Evolutionary conservation across 2,797 vertebrate genomes (phyloP).

Genomic region (Iguana delicatissima): DNA sequence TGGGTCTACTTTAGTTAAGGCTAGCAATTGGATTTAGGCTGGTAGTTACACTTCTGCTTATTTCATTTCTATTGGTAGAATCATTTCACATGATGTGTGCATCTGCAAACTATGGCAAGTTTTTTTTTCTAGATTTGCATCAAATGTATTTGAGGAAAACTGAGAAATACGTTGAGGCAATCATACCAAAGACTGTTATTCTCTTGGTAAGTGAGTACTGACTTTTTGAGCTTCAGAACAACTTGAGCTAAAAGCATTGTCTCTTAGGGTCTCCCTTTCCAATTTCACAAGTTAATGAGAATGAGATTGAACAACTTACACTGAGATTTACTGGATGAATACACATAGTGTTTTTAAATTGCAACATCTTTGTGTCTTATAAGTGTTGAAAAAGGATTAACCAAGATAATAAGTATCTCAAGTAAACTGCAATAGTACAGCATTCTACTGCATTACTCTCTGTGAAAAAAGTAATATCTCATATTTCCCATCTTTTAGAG

Average conservation of each 20-base stretch:
- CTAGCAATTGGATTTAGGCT: too few relatives aligned
- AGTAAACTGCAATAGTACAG: neutral
- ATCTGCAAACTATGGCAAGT: neutral
- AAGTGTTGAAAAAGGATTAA: neutral
- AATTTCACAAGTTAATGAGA: constrained; percentile 4
- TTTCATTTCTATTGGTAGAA: neutral
- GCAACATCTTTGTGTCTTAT: neutral
- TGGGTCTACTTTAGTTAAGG: too few relatives aligned
- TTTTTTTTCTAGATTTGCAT: neutral
- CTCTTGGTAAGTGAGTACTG: neutral
- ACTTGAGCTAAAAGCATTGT: neutral
- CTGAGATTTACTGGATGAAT: neutral
- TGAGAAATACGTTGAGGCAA: neutral
- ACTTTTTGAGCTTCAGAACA: neutral
- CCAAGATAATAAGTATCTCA: neutral
- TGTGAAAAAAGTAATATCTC: neutral
- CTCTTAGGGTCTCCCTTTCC: neutral
- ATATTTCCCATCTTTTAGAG: neutral
- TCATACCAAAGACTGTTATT: neutral
- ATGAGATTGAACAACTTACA: neutral
- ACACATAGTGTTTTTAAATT: constrained; percentile 8
- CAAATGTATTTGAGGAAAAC: neutral
- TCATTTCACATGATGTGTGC: neutral
- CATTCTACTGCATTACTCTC: neutral
- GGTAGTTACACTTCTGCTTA: neutral